Base-by-base conservation (phyloP, 2,113 vertebrate species). In the Tragelaphus imberbis region DNA sequence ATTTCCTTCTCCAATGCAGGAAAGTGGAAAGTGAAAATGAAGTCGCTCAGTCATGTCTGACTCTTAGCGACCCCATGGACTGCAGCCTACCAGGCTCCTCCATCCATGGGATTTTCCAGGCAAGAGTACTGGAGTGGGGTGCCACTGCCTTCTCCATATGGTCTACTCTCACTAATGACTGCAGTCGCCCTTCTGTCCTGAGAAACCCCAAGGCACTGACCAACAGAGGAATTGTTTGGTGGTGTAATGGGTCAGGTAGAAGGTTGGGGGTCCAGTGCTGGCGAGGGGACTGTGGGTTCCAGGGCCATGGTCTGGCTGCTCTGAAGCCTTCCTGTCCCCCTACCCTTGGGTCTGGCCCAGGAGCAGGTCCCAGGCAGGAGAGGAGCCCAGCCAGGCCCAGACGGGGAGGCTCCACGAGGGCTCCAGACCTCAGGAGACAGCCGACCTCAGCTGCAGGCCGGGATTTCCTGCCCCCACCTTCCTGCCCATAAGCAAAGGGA, bases 171-270 rank as follows among this genome's bases (percentile, higher is more conserved):
- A 25, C 9, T 7, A 16, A 17, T 2, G 47, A 6, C 16, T 1
- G 11, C 1, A 1, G 12, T 23, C 2, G 30, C 3, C 21, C 47
- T 44, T 12, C 61, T 4, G 4, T 4, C 65, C 44, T 2, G 27
- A 23, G 15, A 33, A 36, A 5, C 1, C 7, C 36, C 28, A 21
- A 36, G 88, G 56, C 30, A 3, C 56, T 7, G 44, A 21, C 92
- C 23, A 3, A n/a, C 16, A 30, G 53, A 91, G 61, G 59, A 59
- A 23, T 4, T 1, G 2, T 3, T 0, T 2, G 7, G 44, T 4
- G 55, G 51, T 40, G 33, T 16, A 4, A 9, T 36, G 71, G 36
- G 80, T 40, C 63, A 25, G 40, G 25, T 1, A 12, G 65, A 23
- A 47, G 21, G 90, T 0, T 0, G 51, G 77, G 56, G 12, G 6